Base-by-base conservation (phyloP, 92 coral and sea anemone species). In the Metridium senile region DNA sequence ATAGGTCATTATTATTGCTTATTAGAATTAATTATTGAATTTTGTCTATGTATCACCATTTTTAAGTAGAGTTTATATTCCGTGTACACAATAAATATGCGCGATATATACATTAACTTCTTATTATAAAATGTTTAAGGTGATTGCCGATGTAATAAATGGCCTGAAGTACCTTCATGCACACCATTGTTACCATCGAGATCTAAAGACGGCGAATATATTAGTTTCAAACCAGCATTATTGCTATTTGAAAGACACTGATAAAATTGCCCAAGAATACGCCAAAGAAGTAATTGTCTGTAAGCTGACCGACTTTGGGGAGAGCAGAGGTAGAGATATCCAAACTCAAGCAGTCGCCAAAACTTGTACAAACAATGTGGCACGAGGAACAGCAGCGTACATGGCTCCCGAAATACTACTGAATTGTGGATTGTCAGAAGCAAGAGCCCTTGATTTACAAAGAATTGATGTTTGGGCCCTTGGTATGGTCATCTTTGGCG, bases 391-490 rank as follows among this genome's bases (percentile, higher is more conserved):
- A 27, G 28, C 53, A 18, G 68, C 75, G 26, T 77, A 35, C 49
- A 77, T 77, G 82, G 80, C 74, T 1, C 80, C 80, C 2, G 80
- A 75, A 33, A 59, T 62, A 16, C 10, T 75, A 30, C 16, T 53
- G 13, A 46, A 23, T 57, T 10, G 9, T 2, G 32, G 2, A 49
- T 1, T 64, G 46, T 26, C 25, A 16, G 66, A 45, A 46, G 63
- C 25, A 21, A 64, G 45, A 45, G 34, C 29, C 69, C 43, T 43
- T 16, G 74, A 77, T 46, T 34, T 77, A 22, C 18, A 69, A 32
- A 30, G 58, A 3, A 75, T 74, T 23, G 81, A 82, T 57, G 74
- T 82, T 59, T 82, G 86, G 86, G 86, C 86, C n/a, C 69, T 45
- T 71, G 86, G 86, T 33, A 82, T 74, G 86, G 66, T 72, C 19